Percentiles rank a stretch among this genome's conserved stretches.
phyloP scores from a whole-genome alignment of 2,113 vertebrate species.

The Zosterops borbonicus region DNA sequence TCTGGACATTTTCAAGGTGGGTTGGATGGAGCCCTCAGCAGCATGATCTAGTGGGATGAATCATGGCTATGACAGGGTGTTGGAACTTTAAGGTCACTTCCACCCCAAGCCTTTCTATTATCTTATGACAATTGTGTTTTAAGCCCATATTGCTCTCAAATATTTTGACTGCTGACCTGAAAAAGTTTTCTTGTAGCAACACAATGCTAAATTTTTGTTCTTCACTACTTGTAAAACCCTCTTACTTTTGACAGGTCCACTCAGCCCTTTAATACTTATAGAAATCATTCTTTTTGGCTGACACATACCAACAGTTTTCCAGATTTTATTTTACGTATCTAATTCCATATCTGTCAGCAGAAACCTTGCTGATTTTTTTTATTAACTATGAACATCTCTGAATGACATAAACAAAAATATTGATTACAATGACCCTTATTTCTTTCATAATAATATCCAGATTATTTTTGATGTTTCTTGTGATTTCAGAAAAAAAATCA shows the following conservation, averaged over 20 bases:
- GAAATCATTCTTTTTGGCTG: not conserved
- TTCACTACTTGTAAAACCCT: not conserved
- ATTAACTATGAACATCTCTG: not conserved
- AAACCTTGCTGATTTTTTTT: not conserved
- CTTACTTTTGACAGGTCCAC: not conserved
- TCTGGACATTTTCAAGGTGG: not conserved
- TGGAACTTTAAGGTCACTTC: not conserved
- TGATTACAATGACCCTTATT: not conserved
- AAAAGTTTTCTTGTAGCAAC: not conserved
- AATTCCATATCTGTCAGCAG: not conserved
- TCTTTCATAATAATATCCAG: not conserved
- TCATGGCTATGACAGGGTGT: too few species aligned
- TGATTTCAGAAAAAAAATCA: not conserved
- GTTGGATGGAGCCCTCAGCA: not conserved
- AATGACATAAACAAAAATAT: not conserved
- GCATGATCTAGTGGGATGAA: not conserved
- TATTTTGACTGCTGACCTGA: not conserved
- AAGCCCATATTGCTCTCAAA: not conserved
- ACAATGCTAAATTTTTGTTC: not conserved
- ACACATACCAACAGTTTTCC: not conserved
- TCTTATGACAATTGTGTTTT: not conserved
- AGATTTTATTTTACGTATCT: not conserved
- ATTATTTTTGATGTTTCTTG: not conserved
- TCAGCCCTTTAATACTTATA: not conserved
- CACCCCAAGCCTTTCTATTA: not conserved